Evolutionary conservation across 2,113 vertebrate species (phyloP), one percentile per base, ranked within the genome.

Genomic region (Grallaria varia): DNA sequence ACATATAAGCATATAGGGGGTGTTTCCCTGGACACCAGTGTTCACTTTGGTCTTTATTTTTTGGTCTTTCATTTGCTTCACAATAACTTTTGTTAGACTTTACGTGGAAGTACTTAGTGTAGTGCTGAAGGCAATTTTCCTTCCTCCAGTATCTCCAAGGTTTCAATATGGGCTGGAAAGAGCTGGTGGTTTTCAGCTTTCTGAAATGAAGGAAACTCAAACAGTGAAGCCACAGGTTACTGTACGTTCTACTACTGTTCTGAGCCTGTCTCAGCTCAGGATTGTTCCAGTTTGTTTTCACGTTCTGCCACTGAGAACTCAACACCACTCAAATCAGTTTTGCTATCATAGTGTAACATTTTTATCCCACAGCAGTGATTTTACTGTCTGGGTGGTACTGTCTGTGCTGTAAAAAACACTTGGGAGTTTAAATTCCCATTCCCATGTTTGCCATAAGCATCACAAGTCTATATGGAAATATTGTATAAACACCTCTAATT

Each of bases 1-100:
- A 74, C 35, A 27, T 49, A 0, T 6, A 37, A 33, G 20, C 21
- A 53, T 2, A 13, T 5, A n/a, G 42, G 21, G 10, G 20, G 0
- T 14, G 40, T 15, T 80, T 89, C 8, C 40, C 23, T 45, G 45
- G 27, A 56, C 49, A 52, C 28, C 31, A 50, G 0, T 3, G 20
- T 42, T 85, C 67, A 63, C 50, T 74, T 45, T 25, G 19, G 49
- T 67, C 23, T 78, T 31, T 13, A 0, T 14, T n/a, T n/a, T 74
- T 45, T 25, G 19, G 49, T 67, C 23, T 78, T 31, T 13, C 12
- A 47, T 42, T 64, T 87, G 44, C 77, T 86, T 76, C 58, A 78
- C 42, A 66, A 6, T 17, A n/a, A 50, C 19, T 75, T 68, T 35
- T 18, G 39, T 50, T 13, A 40, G 47, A n/a, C 33, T 80, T 55